phyloP scores from a whole-genome alignment of 2,113 vertebrate species.

The Dipodomys spectabilis region DNA sequence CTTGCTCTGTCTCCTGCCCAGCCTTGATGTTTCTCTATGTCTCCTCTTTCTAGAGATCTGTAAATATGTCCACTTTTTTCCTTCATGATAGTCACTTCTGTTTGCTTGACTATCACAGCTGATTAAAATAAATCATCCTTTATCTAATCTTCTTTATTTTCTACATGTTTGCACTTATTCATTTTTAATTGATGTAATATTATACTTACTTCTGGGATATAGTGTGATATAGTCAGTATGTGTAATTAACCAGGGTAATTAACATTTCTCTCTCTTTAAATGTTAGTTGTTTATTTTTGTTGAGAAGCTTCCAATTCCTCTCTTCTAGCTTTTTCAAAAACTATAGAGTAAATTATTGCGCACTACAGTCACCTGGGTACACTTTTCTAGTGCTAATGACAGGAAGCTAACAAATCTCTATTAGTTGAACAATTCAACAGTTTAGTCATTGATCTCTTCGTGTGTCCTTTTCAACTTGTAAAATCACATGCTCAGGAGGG shows the following conservation, averaged over 20 bases:
- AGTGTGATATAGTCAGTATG: not conserved
- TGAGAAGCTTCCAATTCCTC: not conserved
- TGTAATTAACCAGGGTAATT: not conserved
- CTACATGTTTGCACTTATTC: not conserved
- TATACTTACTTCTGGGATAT: not conserved
- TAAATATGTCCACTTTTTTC: not conserved
- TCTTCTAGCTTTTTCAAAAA: not conserved
- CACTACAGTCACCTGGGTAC: not conserved
- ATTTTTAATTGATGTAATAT: not conserved
- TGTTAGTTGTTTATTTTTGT: not conserved
- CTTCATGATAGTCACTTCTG: not conserved
- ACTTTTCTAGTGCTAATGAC: not conserved
- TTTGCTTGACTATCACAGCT: not conserved
- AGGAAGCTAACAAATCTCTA: too few relatives aligned
- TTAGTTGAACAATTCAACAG: too few relatives aligned
- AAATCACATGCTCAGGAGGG: not conserved
- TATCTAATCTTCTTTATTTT: not conserved
- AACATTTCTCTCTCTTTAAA: not conserved
- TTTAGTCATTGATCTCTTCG: not conserved
- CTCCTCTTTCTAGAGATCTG: not conserved
- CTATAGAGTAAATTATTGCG: not conserved
- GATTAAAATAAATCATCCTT: slow-evolving; percentile 9
- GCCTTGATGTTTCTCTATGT: too few relatives aligned
- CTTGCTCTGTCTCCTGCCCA: not conserved
- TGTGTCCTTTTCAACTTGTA: not conserved